Base-by-base conservation (phyloP, 2,797 vertebrate species). In the Monodelphis domestica region DNA sequence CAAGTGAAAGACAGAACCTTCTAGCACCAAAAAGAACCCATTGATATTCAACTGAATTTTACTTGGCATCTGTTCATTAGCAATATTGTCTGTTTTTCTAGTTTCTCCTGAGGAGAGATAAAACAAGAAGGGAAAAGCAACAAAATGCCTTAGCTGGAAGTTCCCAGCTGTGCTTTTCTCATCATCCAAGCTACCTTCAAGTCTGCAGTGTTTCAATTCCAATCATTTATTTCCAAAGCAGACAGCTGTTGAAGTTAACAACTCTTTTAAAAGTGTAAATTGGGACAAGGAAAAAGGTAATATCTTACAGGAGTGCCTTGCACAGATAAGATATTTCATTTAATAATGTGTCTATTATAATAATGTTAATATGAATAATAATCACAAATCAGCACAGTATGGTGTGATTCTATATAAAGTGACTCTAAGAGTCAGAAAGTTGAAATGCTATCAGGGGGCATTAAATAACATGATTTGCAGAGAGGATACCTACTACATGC, bases 1-100 rank as follows among this genome's bases (percentile, higher is more conserved):
- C 93, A 89, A 89, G 12, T 92, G 56, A 94, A 96, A 94, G 9
- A 93, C 93, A 91, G 30, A 29, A 90, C 4, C 90, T 70, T 91
- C 21, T 84, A 70, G 28, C 51, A 12, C 50, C 90, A 33, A 90
- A 52, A 89, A 52, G 45, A 91, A 57, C n/a, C 89, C 45, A 54
- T 15, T 70, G 57, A 91, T 38, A 87, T 1, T 53, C 2, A 54
- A 24, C 30, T 92, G 87, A 21, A 50, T 95, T 93, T 51, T 24
- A 63, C 17, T 53, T 52, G 87, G 53, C n/a, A 52, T 10, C 1
- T 52, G 2, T 57, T 94, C 91, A 29, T 63, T 84, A 91, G 14
- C 53, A 38, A 88, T 88, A 21, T 24, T 70, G 12, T 89, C 59
- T 87, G 87, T 45, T 54, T 92, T 33, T 1, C 29, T 90, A 54